Percentiles rank a stretch among this genome's conserved stretches.
phyloP scores from a whole-genome alignment of 2,888 invertebrate species.

The Leptura quadrifasciata region DNA sequence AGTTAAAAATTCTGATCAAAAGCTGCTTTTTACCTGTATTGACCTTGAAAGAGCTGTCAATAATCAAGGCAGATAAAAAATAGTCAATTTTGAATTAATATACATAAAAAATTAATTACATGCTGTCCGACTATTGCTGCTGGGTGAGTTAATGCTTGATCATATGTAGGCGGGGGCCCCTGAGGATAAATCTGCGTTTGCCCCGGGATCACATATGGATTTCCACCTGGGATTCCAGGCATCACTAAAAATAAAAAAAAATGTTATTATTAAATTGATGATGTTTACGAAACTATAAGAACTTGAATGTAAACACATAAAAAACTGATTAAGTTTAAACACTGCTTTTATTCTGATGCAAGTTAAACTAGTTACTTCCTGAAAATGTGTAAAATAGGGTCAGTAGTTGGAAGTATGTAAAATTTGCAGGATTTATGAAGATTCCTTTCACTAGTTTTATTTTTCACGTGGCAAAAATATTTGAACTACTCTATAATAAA shows the following conservation, averaged over 20 bases:
- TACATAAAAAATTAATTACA: constrained; percentile 63
- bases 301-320: neutral
- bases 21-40: too few species aligned
- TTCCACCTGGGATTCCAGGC: constrained; percentile 70
- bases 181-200: constrained; percentile 80
- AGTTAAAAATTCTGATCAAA: too few species aligned
- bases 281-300: neutral
- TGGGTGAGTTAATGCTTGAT: constrained; percentile 81
- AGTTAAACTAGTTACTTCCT: neutral
- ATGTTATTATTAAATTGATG: neutral
- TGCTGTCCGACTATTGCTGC: constrained; percentile 75
- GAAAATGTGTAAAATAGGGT: neutral
- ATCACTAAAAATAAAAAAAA: constrained; percentile 66
- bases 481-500: too few species aligned
- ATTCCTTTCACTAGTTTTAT: too few species aligned
- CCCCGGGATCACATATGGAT: constrained; percentile 74
- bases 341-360: neutral
- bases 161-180: constrained; percentile 82
- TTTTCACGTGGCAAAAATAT: too few species aligned
- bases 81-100: neutral
- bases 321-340: neutral
- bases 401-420: neutral
- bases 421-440: neutral
- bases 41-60: too few species aligned
- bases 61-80: too few species aligned